Base-by-base conservation (phyloP, 2,888 invertebrate genomes). In the Drosophila buzzatii region DNA sequence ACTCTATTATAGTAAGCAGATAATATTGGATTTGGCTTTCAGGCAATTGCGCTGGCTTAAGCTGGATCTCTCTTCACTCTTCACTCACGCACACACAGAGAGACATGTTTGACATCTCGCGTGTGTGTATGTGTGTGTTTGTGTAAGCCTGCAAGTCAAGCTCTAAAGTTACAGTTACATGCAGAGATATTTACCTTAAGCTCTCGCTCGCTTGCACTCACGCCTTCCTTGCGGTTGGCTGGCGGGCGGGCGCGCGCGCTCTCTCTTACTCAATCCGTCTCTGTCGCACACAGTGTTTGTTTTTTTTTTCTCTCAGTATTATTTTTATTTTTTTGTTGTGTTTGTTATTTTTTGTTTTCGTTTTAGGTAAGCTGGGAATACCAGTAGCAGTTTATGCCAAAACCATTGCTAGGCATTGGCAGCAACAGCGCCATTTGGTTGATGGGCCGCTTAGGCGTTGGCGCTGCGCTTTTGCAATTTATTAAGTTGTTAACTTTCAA, bases 401-500 rank as follows among this genome's bases (percentile, higher is more conserved):
- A 77, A 77, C 84, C 81, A 66, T 71, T 77, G 35, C 74, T 77
- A 49, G 82, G 71, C 87, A 83, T 71, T 84, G 84, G 87, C 84
- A 71, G 68, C 80, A 77, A 66, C 71, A 66, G 71, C 75, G 70
- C 78, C 89, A 81, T 89, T 80, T 61, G 81, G 58, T 65, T 66
- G 62, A 62, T 62, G 53, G 55, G 57, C 58, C 58, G 56, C 80
- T 66, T 59, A 55, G 73, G 73, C 73, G 60, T 58, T 31, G 63
- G 60, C 51, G 52, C 57, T 62, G 69, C 31, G 55, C 47, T 59
- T 8, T 45, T 47, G 44, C 61, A 27, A 39, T 23, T 60, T 47
- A 10, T n/a, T 2, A 39, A 39, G 27, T 45, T 37, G 49, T 37
- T 57, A 62, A 51, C 37, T 60, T 41, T 18, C 7, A 18, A 1